Evolutionary conservation across 2,888 invertebrate genomes (phyloP), one percentile per base, ranked within the genome.

Genomic region (Cosmia trapezina): DNA sequence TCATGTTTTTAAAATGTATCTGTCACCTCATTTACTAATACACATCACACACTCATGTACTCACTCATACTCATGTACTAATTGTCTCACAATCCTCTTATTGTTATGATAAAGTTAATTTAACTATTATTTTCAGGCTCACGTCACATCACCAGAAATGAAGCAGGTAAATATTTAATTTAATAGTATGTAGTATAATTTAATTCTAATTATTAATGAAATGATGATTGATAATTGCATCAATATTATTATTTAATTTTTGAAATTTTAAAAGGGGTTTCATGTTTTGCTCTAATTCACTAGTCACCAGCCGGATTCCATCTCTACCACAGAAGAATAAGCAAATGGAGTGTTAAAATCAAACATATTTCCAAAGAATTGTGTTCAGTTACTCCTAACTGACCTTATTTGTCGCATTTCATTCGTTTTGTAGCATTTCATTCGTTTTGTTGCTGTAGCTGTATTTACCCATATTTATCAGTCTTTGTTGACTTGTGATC

Each of bases 141-240:
- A 96, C 94, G 90, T 94, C 89, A 89, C 95, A 83, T 91, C 96
- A 88, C 95, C 96, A 91, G 96, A 96, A 93, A 96, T 96, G 96
- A 96, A 96, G 94, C 96, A 96, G 96, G 96, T 96, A 96, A 93
- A 83, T 82, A 56, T 59, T 51, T 22, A 6, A 65, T 47, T n/a
- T n/a, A 41, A 12, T 62, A 49, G 7, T 41, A 33, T 14, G 4
- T 37, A 41, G 41, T 28, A 47, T 37, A 37, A 47, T 37, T 51
- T 1, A 51, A 43, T 41, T 37, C 19, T 4, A 37, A 45, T n/a
- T 53, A n/a, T 56, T 28, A 22, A 51, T 57, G n/a, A 28, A 51
- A 45, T 49, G 19, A 43, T 76, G 22, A 49, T 59, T 49, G 14
- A 33, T 19, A 33, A 47, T 37, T 57, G 2, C n/a, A 49, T 49